Conservation (phyloP, 2,888 invertebrate species). For the Balanococcus diminutus region DNA sequence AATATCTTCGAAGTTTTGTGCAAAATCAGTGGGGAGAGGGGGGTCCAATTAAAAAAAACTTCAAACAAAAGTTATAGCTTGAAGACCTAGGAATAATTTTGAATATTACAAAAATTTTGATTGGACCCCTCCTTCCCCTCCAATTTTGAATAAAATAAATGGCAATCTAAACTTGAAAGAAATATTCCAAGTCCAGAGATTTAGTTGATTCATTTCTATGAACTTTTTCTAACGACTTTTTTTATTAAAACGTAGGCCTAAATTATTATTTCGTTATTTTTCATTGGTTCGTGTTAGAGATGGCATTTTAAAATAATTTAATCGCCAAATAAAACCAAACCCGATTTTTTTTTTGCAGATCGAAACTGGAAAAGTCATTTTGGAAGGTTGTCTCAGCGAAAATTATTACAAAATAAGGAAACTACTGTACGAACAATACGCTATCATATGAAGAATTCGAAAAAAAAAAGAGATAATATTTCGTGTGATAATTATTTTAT, state of each 20-base stretch:
- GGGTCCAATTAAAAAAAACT: too few relatives aligned
- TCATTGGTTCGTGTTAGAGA: neutral
- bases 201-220: too few relatives aligned
- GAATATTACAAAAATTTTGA: too few relatives aligned
- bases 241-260: neutral
- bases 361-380: conserved; percentile 87
- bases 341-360: conserved; percentile 67
- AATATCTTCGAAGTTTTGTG: too few relatives aligned
- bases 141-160: too few relatives aligned
- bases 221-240: too few relatives aligned
- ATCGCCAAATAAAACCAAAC: neutral
- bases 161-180: too few relatives aligned
- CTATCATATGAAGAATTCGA: conserved; percentile 40
- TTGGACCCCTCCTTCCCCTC: too few relatives aligned
- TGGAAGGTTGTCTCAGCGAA: conserved; percentile 93
- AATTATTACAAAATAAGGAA: conserved; percentile 94
- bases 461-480: neutral
- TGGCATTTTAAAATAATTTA: neutral
- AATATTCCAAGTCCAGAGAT: too few relatives aligned
- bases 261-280: neutral
- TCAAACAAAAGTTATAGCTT: too few relatives aligned
- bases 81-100: too few relatives aligned
- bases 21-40: too few relatives aligned
- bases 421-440: conserved; percentile 86
- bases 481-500: neutral